Percentiles rank a stretch among this genome's conserved stretches.
phyloP scores from a whole-genome alignment of 2,113 vertebrate species.

The Actenoides lindsayi region DNA sequence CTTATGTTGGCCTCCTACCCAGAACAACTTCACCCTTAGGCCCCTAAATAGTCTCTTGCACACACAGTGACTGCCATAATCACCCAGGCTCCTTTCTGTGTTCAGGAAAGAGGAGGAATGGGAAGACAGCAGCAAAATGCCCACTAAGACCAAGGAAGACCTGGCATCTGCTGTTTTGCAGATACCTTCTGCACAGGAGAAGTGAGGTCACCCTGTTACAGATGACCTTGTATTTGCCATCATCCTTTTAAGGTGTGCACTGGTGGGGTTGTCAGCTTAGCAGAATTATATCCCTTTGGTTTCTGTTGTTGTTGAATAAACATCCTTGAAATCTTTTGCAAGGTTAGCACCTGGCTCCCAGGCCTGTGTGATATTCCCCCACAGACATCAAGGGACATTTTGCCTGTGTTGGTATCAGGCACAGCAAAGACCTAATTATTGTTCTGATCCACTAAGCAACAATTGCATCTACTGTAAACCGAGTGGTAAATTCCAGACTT shows the following conservation, averaged over 20 bases:
- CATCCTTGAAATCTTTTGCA: background rate
- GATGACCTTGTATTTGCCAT: background rate
- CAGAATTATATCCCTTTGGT: background rate
- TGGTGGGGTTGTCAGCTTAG: background rate
- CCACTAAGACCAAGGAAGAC: fast-evolving
- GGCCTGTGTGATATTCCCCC: background rate
- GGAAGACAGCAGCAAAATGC: background rate
- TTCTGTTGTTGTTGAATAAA: background rate
- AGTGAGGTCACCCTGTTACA: fast-evolving
- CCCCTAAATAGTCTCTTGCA: background rate
- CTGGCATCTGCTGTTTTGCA: background rate
- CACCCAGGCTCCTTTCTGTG: background rate
- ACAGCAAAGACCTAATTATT: background rate
- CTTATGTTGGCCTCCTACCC: background rate
- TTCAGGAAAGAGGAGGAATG: background rate
- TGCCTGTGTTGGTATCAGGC: background rate
- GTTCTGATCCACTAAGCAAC: constrained; percentile 13
- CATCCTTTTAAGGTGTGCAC: fast-evolving
- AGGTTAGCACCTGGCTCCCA: background rate
- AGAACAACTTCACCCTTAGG: background rate
- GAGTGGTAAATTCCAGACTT: constrained; percentile 36
- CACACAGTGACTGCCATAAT: background rate
- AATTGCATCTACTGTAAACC: constrained; percentile 51
- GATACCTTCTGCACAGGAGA: background rate
- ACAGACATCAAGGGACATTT: background rate